Percentiles rank a stretch among this genome's conserved stretches.
These are phyloP conservation scores for Lepidocolaptes lacrymiger DNA, from an alignment of 2,797 vertebrate genomes.

Conservation along the genomic window DNA sequence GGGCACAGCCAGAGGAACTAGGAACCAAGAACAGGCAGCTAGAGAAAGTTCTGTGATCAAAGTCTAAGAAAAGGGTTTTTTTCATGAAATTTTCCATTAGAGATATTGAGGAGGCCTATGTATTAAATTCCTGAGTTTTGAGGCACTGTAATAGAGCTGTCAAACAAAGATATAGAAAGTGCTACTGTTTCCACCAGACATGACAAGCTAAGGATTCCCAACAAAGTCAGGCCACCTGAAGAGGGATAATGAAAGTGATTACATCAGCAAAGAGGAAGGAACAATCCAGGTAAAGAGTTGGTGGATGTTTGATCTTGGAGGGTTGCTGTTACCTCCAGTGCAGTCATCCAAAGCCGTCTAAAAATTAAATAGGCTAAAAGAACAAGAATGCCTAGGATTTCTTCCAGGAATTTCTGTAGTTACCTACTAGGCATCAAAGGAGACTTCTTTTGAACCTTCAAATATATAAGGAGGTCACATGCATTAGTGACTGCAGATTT, in stretches of 20 bases:
- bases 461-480: constrained; percentile 66
- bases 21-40: constrained; percentile 45
- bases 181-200: constrained; percentile 61
- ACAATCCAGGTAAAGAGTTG: constrained; percentile 71
- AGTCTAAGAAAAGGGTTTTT: constrained; percentile 32
- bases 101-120: constrained; percentile 64
- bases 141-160: constrained; percentile 63
- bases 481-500: constrained; percentile 41
- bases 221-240: constrained; percentile 68
- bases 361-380: constrained; percentile 74
- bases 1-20: constrained; percentile 44
- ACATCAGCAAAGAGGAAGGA: constrained; percentile 71
- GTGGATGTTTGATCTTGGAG: constrained; percentile 68
- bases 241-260: constrained; percentile 72
- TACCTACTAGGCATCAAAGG: constrained; percentile 61
- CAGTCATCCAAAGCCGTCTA: constrained; percentile 67
- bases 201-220: constrained; percentile 71
- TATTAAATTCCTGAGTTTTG: constrained; percentile 68
- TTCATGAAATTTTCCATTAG: constrained; percentile 55
- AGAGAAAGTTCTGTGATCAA: constrained; percentile 64
- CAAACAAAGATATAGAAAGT: constrained; percentile 69
- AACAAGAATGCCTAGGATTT: constrained; percentile 69
- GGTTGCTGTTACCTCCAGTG: constrained; percentile 71
- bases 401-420: constrained; percentile 67
- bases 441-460: constrained; percentile 66